Base-by-base conservation (phyloP, 1,140 invertebrate species). In the Calephelis virginiensis region DNA sequence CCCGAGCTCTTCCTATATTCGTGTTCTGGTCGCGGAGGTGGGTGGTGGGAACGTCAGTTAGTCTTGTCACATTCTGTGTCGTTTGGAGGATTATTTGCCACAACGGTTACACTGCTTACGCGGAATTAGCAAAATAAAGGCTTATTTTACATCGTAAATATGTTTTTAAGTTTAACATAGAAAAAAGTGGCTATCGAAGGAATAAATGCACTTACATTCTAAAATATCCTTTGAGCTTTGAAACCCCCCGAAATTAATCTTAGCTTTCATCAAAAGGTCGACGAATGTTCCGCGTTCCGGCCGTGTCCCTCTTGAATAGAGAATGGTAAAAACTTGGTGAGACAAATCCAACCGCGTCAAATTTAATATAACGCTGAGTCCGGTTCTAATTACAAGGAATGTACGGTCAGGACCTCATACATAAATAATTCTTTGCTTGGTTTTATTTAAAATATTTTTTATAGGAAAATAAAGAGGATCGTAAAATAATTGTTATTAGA, bases 131-230 rank as follows among this genome's bases (percentile, higher is more conserved):
- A n/a, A n/a, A n/a, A n/a, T n/a, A n/a, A n/a, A n/a, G n/a, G n/a
- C n/a, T n/a, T n/a, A n/a, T n/a, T n/a, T n/a, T n/a, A n/a, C n/a
- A n/a, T n/a, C 38, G 38, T 40, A 40, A 40, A 43, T 5, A 43
- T 43, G 8, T 43, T 43, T 43, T 43, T n/a, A n/a, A n/a, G n/a
- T n/a, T n/a, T 43, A 43, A 9, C 40, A 6, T 6, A 1, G 40
- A 43, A 53, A 50, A 53, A 53, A 50, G 14, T 53, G 84, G 77
- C 83, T 80, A 81, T 81, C 75, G 72, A 43, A 72, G 69, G 72
- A 73, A 79, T 72, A 83, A 86, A 89, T 90, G 83, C 83, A 88
- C 85, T 89, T 89, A 89, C 81, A 82, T 86, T 89, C 85, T 82
- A 85, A 88, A 89, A 83, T 85, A 83, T 86, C 84, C 84, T 89